Evolutionary conservation across 2,113 vertebrate species (phyloP).

Genomic region (Silurus asotus): DNA sequence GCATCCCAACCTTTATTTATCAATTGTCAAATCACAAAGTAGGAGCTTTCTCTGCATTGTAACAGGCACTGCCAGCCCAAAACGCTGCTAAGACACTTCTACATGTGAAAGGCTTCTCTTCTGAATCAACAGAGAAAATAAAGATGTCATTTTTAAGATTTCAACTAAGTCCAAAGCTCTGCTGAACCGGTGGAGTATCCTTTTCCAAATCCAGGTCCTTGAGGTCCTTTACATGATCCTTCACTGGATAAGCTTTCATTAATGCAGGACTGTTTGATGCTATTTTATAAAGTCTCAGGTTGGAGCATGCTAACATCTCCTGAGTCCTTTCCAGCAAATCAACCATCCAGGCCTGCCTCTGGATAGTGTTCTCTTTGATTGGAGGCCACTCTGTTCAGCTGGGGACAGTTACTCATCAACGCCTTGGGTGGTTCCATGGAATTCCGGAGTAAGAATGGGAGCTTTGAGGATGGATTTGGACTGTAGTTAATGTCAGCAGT

Average conservation of each 20-base stretch:
- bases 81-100: neutral
- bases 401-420: too few relatives aligned
- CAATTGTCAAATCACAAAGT: too few relatives aligned
- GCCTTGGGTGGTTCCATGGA: too few relatives aligned
- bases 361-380: too few relatives aligned
- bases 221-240: neutral
- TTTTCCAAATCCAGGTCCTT: neutral
- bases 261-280: neutral
- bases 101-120: slow-evolving; percentile 15
- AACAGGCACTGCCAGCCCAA: neutral
- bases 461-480: too few relatives aligned
- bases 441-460: too few relatives aligned
- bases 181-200: neutral
- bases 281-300: neutral
- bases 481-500: too few relatives aligned
- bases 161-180: neutral
- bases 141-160: neutral
- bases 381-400: too few relatives aligned
- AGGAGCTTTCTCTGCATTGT: neutral
- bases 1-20: neutral
- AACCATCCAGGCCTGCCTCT: neutral
- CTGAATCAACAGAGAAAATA: neutral
- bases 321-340: neutral
- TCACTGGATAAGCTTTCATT: neutral
- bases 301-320: neutral